Base-by-base conservation (phyloP, 1,140 invertebrate species). In the Bactericera cockerelli region DNA sequence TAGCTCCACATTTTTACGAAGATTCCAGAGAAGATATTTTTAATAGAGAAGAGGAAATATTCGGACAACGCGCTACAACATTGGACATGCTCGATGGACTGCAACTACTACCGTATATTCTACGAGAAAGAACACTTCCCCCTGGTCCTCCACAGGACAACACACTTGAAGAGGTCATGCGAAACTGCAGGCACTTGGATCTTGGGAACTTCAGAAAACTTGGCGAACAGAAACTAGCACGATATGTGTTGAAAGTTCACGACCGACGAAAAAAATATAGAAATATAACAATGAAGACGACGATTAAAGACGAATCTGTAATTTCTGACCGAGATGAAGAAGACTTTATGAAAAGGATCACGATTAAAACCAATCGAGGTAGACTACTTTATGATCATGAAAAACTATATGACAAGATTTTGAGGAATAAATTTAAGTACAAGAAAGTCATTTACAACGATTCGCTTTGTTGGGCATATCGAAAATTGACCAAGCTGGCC, bases 351-450 rank as follows among this genome's bases (percentile, higher is more conserved):
- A 49, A 49, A 49, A 6, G 22, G 19, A 49, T 49, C 42, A 49
- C 42, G 19, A 4, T 49, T 16, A 49, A 49, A 49, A 22, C n/a
- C 42, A n/a, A 6, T 4, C 42, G 8, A 49, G 22, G 22, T 16
- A 49, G 22, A 49, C 42, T 49, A 8, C 42, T 49, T 8, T 49
- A 49, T 22, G 22, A 49, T 49, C 42, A 49, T 49, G 22, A 16
- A 49, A 49, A 49, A 49, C 42, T 49, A 8, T 49, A 49, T 16
- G 42, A 49, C 22, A 49, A 49, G n/a, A 49, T 49, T n/a, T 16
- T 49, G 22, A 4, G 42, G 19, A 49, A 49, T n/a, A 49, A 49
- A 49, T 49, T 49, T 16, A 49, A 49, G 19, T 49, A 49, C 22
- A 49, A 49, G 22, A 49, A 22, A 49, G 22, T 49, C 22, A 22